Percentiles rank a stretch among this genome's conserved stretches.
Conservation (phyloP, 2,113 vertebrate species). For the Lipophrys pholis region DNA sequence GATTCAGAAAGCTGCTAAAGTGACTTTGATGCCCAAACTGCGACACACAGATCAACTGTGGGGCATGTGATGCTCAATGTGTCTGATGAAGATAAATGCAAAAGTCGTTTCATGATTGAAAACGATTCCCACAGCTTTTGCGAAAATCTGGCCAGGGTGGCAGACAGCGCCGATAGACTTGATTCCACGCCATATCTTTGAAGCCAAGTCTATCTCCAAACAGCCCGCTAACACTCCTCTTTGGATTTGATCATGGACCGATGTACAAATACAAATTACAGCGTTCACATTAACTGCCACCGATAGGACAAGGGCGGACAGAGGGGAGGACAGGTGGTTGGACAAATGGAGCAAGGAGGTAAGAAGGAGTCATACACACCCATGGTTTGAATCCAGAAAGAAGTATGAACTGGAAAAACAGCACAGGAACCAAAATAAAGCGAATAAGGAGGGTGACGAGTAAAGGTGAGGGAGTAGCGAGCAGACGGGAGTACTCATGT, state of each 20-base stretch:
- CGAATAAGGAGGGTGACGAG: constrained; percentile 11
- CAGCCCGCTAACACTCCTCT: constrained; percentile 51
- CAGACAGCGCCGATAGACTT: constrained; percentile 69
- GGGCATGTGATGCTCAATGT: constrained; percentile 64
- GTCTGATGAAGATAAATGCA: constrained; percentile 73
- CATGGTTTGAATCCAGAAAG: constrained; percentile 3
- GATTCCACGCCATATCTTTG: constrained; percentile 63
- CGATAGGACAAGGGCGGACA: constrained; percentile 41
- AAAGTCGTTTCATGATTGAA: constrained; percentile 67
- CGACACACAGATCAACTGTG: constrained; percentile 46
- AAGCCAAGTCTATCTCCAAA: constrained; percentile 73
- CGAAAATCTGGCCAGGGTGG: constrained; percentile 57
- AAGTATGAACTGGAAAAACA: background rate
- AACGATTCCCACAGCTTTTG: constrained; percentile 57
- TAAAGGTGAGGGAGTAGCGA: constrained; percentile 41
- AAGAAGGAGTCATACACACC: background rate
- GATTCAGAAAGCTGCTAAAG: constrained; percentile 50
- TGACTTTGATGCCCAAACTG: constrained; percentile 58
- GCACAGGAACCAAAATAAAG: constrained; percentile 7
- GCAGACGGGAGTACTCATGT: constrained; percentile 44
- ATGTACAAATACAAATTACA: constrained; percentile 68
- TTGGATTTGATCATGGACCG: constrained; percentile 60
- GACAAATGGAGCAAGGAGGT: constrained; percentile 12
- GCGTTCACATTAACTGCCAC: constrained; percentile 58
- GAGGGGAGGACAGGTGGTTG: constrained; percentile 57